phyloP scores from a whole-genome alignment of 2,797 vertebrate genomes.

The Characodon lateralis region DNA sequence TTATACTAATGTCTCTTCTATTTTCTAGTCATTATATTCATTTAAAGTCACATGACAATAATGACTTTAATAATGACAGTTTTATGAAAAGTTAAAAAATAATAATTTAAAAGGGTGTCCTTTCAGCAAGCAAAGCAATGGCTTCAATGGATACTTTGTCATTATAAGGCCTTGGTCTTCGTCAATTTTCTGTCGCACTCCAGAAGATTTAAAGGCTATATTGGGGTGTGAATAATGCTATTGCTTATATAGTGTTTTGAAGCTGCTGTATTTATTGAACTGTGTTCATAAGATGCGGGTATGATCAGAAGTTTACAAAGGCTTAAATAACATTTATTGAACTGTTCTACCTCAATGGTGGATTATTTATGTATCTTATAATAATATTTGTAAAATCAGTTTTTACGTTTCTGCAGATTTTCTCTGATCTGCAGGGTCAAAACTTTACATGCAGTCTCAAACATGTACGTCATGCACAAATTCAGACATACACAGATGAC shows the following conservation, averaged over 20 bases:
- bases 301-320: neutral
- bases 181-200: constrained; percentile 33
- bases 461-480: too few relatives aligned
- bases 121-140: constrained; percentile 38
- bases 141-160: constrained; percentile 40
- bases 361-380: too few relatives aligned
- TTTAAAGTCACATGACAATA: constrained; percentile 31
- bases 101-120: constrained; percentile 28
- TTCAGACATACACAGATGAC: too few relatives aligned
- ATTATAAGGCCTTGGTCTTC: constrained; percentile 32
- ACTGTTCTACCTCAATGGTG: neutral
- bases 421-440: too few relatives aligned
- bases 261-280: neutral
- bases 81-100: constrained; percentile 26
- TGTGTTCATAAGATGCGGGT: neutral
- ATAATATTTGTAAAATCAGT: too few relatives aligned
- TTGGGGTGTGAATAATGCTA: neutral
- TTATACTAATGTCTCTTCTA: constrained; percentile 10
- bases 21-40: constrained; percentile 19
- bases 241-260: neutral
- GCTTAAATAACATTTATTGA: neutral
- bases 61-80: constrained; percentile 31
- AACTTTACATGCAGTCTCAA: too few relatives aligned
- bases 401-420: too few relatives aligned
- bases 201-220: neutral